phyloP scores from a whole-genome alignment of 2,797 vertebrate genomes.

The Oryzias dopingdopingensis region DNA sequence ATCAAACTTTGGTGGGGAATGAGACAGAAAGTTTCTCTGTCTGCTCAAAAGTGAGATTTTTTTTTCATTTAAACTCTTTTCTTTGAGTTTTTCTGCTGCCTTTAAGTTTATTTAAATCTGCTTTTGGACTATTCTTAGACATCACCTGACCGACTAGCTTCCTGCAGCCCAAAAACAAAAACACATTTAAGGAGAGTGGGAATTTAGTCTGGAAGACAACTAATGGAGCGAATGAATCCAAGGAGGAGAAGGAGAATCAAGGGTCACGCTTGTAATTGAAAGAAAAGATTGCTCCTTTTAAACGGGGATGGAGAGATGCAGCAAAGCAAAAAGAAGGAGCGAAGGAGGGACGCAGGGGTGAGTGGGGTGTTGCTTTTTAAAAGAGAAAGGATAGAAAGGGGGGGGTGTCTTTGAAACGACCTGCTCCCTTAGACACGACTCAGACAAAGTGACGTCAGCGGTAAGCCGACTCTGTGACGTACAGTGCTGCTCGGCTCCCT shows the following conservation, averaged over 20 bases:
- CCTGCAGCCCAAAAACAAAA: slow-evolving; percentile 16
- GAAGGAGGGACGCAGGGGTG: slow-evolving; percentile 6
- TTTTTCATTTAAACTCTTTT: slow-evolving; percentile 3
- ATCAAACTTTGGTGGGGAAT: slow-evolving; percentile 1
- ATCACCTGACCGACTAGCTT: slow-evolving; percentile 39
- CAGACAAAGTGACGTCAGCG: slow-evolving; percentile 62
- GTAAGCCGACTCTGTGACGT: slow-evolving; percentile 51
- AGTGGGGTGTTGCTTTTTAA: not conserved
- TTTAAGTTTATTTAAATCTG: slow-evolving; percentile 9
- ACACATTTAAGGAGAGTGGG: not conserved
- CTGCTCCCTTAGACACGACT: slow-evolving; percentile 60
- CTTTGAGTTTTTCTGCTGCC: not conserved
- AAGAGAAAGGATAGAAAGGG: not conserved
- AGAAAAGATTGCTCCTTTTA: not conserved
- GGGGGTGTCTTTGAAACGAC: slow-evolving; percentile 70
- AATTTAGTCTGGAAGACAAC: not conserved
- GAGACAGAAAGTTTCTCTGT: not conserved
- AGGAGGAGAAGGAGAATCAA: not conserved
- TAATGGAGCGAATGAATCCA: not conserved
- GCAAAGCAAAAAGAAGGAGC: not conserved
- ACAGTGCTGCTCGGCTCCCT: slow-evolving; percentile 12
- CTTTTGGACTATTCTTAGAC: slow-evolving; percentile 66
- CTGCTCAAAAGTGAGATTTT: not conserved
- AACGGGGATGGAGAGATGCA: not conserved
- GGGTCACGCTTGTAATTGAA: not conserved